These are phyloP conservation scores for Anas acuta DNA, from an alignment of 2,797 vertebrate genomes.

Conservation along the genomic window DNA sequence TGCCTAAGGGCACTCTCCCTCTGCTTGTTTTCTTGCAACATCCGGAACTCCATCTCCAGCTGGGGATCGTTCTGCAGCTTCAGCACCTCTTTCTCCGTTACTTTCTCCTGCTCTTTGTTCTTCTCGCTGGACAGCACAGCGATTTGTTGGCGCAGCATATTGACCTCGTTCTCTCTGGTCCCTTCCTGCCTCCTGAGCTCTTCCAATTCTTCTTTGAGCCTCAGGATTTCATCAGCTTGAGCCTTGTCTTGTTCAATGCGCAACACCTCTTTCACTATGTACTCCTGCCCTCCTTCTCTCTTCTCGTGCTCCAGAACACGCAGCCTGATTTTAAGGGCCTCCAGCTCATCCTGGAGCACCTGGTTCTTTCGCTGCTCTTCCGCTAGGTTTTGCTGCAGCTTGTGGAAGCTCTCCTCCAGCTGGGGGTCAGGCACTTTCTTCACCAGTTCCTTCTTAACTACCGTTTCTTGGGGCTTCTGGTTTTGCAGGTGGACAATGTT, in stretches of 20 bases:
- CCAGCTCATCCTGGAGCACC: slow-evolving; percentile 87
- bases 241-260: slow-evolving; percentile 91
- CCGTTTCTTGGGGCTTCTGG: slow-evolving; percentile 89
- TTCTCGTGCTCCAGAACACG: slow-evolving; percentile 85
- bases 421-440: slow-evolving; percentile 93
- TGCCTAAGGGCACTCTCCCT: slow-evolving; percentile 81
- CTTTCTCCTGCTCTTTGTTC: slow-evolving; percentile 86
- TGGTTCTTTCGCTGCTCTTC: slow-evolving; percentile 90
- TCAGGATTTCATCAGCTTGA: slow-evolving; percentile 90
- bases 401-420: slow-evolving; percentile 90
- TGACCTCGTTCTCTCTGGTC: slow-evolving; percentile 86
- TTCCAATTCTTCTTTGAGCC: slow-evolving; percentile 90
- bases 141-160: slow-evolving; percentile 86
- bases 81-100: slow-evolving; percentile 92
- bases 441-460: slow-evolving; percentile 90
- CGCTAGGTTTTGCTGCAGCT: slow-evolving; percentile 86
- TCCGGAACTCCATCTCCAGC: slow-evolving; percentile 86
- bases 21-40: slow-evolving; percentile 85
- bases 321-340: slow-evolving; percentile 83
- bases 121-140: slow-evolving; percentile 86
- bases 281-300: slow-evolving; percentile 91
- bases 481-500: slow-evolving; percentile 89
- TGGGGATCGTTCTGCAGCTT: slow-evolving; percentile 94
- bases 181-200: slow-evolving; percentile 87
- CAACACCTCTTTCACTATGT: slow-evolving; percentile 93